Base-by-base conservation (phyloP, 2,888 invertebrate genomes). In the Cephonodes hylas region DNA sequence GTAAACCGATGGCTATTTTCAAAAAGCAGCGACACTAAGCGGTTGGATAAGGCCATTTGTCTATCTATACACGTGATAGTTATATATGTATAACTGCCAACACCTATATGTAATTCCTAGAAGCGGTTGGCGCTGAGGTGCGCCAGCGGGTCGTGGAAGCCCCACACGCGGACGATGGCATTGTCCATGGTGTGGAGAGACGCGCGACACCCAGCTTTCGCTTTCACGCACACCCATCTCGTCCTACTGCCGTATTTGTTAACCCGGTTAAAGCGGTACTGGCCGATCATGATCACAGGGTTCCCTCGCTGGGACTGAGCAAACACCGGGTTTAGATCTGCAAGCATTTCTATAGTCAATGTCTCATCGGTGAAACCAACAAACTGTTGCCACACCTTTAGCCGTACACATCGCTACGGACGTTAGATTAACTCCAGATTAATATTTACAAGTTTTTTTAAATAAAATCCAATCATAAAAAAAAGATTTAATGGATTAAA, bases 141-240 rank as follows among this genome's bases (percentile, higher is more conserved):
- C 0, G 91, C 91, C 60, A 80, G 66, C 2, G 91, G 89, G 63
- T 91, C 87, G 70, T 92, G 91, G 71, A 90, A 88, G 15, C 91
- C 90, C 91, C 91, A 91, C 6, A 92, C 91, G 22, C 91, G 79
- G 8, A 92, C 91, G 63, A 92, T 91, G 6, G 90, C 90, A 65
- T 91, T 91, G 69, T 92, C 89, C 86, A 86, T 85, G 2, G 92
- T 92, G 66, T 90, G 90, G 1, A 92, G 79, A 0, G 91, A 90
- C 0, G 92, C 92, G 64, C 90, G 78, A 72, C 92, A 92, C 23
- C 92, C 92, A 4, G 89, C 88, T 64, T 91, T 91, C 0, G 91
- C 91, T 67, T 91, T 92, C 15, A 92, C 91, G 73, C 91, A 92
- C 42, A 92, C 91, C 91, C 91, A 92, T 73, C 91, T 77, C 0